Evolutionary conservation across 2,888 invertebrate genomes (phyloP), one percentile per base, ranked within the genome.

Genomic region (Microdon myrmicae): DNA sequence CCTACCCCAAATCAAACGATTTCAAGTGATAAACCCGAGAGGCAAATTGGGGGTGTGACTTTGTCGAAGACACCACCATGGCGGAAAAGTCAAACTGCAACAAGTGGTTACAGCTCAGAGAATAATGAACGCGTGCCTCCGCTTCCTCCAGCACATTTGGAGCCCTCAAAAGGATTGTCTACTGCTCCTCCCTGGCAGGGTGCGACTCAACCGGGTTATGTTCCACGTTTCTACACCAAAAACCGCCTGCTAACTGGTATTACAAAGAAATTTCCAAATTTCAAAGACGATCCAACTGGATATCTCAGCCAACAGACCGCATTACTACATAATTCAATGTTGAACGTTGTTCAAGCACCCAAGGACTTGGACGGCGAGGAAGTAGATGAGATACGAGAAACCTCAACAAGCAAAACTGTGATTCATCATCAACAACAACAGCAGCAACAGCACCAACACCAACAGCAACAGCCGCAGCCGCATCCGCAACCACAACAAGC

Each of bases 271-370:
- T 82, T 86, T 67, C 92, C 92, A 1, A 93, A 93, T 20, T 94
- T 94, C 75, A 87, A 94, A 83, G 94, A 95, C 69, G 94, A 95
- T 79, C 94, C 94, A 0, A 90, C 89, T 72, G 94, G 93, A 2
- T 95, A 93, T 79, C 81, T 95, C 69, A 93, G 93, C 3, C 94
- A 94, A 71, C 94, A 95, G 78, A 94, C 94, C 0, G 91, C 90
- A 19, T 79, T 94, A 68, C 79, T 94, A 39, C 92, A 93, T 73
- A 92, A 87, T 73, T 92, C 90, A 6, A 92, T 90, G 79, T 87
- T 87, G 53, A 79, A 81, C 17, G 79, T 78, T 25, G 79, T 79
- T 14, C 79, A 77, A 28, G 80, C 76, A 31, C 26, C 45, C 2
- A 17, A 39, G 41, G 44, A 53, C 43, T 6, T 49, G 4, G 25